phyloP scores from a whole-genome alignment of 2,113 vertebrate species.

The Myrmecobius fasciatus region DNA sequence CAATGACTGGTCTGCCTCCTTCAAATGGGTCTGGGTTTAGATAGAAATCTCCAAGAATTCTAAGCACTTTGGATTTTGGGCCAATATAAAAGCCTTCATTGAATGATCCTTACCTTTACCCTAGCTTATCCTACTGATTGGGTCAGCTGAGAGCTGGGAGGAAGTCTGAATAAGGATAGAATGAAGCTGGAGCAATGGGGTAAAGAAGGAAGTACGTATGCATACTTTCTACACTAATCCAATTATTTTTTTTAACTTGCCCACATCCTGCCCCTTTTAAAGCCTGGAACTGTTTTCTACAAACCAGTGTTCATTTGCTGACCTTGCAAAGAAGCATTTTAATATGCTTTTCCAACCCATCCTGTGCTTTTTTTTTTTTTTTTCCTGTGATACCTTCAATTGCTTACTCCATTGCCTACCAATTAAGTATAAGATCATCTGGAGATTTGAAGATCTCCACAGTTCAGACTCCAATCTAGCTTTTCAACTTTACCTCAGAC shows the following conservation, averaged over 20 bases:
- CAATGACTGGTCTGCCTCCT: not conserved
- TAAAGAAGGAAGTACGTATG: not conserved
- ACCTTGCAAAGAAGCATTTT: not conserved
- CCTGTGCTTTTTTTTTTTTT: not conserved
- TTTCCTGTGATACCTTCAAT: not conserved
- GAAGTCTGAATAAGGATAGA: not conserved
- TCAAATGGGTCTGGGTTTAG: not conserved
- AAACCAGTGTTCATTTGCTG: not conserved
- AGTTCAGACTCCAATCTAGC: not conserved
- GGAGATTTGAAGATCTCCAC: not conserved
- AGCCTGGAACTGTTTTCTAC: not conserved
- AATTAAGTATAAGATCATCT: not conserved
- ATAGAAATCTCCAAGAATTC: not conserved
- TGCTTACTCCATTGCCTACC: not conserved
- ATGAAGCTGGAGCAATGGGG: not conserved
- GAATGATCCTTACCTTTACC: not conserved
- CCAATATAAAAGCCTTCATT: not conserved
- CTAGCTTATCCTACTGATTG: too few relatives aligned
- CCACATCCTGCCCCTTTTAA: conserved; percentile 32
- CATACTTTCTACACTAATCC: not conserved
- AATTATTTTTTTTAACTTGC: not conserved
- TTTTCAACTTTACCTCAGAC: not conserved
- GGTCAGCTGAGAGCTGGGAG: not conserved
- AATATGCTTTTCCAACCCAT: not conserved
- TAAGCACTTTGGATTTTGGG: not conserved